Evolutionary conservation across 1,140 invertebrate species (phyloP).

Genomic region (Centruroides vittatus): DNA sequence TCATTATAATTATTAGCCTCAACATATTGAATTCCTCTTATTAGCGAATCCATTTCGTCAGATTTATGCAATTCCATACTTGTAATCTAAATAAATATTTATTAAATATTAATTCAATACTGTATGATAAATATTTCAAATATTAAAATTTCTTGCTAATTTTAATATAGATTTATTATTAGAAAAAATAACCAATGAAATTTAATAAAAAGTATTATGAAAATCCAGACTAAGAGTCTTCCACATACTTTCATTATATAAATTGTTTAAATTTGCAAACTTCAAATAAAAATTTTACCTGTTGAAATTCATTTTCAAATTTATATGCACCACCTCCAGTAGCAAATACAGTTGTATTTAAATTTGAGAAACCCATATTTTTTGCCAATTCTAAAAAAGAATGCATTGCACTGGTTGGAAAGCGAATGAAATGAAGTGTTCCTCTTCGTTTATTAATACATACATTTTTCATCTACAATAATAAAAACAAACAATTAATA

Average conservation of each 20-base stretch:
- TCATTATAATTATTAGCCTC: conserved; percentile 77
- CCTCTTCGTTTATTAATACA: conserved; percentile 67
- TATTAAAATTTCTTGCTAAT: too few species aligned
- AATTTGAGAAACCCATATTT: too few species aligned
- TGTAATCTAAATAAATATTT: conserved; percentile 51
- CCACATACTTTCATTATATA: too few species aligned
- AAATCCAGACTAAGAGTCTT: too few species aligned
- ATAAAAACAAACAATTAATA: conserved; percentile 17
- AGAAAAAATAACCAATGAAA: too few species aligned
- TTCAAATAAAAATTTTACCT: conserved; percentile 37
- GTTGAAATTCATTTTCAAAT: conserved; percentile 85
- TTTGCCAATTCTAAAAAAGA: conserved; percentile 50
- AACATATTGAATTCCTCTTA: conserved; percentile 87
- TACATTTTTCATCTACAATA: conserved; percentile 70
- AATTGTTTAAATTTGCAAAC: too few species aligned
- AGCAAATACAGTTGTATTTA: conserved; percentile 45
- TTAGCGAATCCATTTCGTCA: conserved; percentile 90
- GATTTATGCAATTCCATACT: conserved; percentile 88
- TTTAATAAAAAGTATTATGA: too few species aligned
- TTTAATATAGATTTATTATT: too few species aligned
- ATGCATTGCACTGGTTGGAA: conserved; percentile 90
- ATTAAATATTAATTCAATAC: too few species aligned
- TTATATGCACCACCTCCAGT: conserved; percentile 97
- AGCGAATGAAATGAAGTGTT: conserved; percentile 91
- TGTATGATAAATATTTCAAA: too few species aligned